Evolutionary conservation across 2,888 invertebrate genomes (phyloP).

Genomic region (Andricus curvator): DNA sequence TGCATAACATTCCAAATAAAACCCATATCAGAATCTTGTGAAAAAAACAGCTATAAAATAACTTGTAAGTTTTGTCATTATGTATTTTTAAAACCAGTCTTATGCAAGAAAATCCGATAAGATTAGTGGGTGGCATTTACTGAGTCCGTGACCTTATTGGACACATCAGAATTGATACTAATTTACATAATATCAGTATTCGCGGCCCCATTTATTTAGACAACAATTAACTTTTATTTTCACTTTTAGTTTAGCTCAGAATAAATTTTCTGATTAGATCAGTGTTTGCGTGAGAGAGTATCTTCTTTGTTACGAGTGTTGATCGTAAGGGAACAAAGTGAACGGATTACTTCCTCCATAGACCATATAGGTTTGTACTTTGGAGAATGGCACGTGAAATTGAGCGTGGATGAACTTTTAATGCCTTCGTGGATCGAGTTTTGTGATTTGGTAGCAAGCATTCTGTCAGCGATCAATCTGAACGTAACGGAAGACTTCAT

Average conservation of each 20-base stretch:
- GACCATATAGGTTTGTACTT: conserved; percentile 16
- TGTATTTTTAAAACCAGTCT: background rate
- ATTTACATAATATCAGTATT: background rate
- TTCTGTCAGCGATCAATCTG: conserved; percentile 34
- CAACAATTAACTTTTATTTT: too few relatives aligned
- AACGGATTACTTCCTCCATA: conserved; percentile 33
- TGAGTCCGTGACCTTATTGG: background rate
- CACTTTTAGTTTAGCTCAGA: too few relatives aligned
- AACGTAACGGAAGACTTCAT: conserved; percentile 27
- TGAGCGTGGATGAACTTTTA: conserved; percentile 48
- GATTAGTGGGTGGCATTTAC: background rate
- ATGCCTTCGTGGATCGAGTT: conserved; percentile 41
- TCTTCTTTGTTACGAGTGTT: conserved; percentile 16
- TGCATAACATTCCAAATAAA: too few relatives aligned
- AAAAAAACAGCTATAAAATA: background rate
- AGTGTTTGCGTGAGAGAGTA: conserved; percentile 14
- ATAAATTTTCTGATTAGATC: background rate
- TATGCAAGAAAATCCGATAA: background rate
- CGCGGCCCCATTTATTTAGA: too few relatives aligned
- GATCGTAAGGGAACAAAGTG: conserved; percentile 42
- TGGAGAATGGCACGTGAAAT: conserved; percentile 43
- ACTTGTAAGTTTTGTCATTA: background rate
- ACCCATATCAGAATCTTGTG: too few relatives aligned
- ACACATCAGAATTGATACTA: background rate
- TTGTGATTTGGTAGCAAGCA: conserved; percentile 41